phyloP scores from a whole-genome alignment of 2,113 vertebrate species.

The Vidua macroura region DNA sequence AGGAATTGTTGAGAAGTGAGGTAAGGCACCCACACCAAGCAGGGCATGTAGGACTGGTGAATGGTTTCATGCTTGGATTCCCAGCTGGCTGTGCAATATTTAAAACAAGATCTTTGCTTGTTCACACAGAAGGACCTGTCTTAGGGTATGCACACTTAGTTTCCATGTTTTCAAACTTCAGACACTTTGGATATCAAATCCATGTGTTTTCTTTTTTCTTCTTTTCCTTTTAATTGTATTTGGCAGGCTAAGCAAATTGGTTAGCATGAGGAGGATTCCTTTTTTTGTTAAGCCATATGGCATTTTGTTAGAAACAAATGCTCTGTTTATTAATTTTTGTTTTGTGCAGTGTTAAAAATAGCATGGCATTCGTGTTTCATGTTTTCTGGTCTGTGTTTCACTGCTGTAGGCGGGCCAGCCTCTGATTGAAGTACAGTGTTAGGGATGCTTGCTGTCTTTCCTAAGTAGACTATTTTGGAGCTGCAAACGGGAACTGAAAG shows the following conservation, averaged over 20 bases:
- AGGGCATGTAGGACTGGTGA: background rate
- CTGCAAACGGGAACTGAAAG: conserved; percentile 24
- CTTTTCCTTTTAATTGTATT: background rate
- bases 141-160: background rate
- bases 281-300: background rate
- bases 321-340: background rate
- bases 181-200: background rate
- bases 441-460: background rate
- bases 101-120: background rate
- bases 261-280: background rate
- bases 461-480: conserved; percentile 22
- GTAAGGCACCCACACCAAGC: background rate
- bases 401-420: background rate
- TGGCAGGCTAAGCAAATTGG: background rate
- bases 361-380: background rate
- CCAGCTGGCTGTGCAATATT: background rate
- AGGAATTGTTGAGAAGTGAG: conserved; percentile 43
- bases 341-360: conserved; percentile 19
- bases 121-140: background rate
- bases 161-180: background rate
- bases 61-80: conserved; percentile 19
- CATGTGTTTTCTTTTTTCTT: background rate
- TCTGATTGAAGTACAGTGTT: background rate
- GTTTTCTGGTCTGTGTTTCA: background rate
- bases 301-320: background rate